Percentiles rank a stretch among this genome's conserved stretches.
Conservation (phyloP, 2,113 vertebrate genomes). For the Aythya baeri region DNA sequence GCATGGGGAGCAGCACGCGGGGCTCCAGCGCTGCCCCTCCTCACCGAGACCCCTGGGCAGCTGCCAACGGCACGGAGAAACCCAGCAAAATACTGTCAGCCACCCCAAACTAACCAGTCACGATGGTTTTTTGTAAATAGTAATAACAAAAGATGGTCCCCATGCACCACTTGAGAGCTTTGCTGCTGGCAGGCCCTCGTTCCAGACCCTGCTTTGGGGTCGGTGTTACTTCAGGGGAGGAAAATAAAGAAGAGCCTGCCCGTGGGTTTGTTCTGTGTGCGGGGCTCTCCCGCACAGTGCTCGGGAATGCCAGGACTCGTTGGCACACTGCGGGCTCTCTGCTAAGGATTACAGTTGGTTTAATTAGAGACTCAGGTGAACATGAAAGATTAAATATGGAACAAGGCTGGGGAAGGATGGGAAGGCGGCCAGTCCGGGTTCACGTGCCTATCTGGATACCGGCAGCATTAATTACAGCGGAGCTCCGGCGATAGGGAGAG, state of each 20-base stretch:
- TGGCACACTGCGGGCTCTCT: neutral
- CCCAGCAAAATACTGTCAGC: neutral
- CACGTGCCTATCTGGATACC: neutral
- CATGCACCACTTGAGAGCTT: neutral
- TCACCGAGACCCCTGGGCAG: neutral
- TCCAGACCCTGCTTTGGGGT: neutral
- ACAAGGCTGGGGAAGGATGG: neutral
- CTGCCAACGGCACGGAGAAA: neutral
- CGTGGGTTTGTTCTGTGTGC: fast-evolving
- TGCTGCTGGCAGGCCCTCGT: fast-evolving
- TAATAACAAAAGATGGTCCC: neutral
- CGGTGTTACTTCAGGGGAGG: fast-evolving
- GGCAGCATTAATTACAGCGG: neutral
- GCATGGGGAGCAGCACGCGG: neutral
- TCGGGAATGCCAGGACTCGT: fast-evolving
- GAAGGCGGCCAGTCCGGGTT: neutral
- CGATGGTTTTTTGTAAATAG: neutral
- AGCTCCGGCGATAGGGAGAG: neutral
- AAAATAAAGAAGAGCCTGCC: neutral
- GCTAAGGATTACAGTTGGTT: neutral
- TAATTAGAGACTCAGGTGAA: neutral
- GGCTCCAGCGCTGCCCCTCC: neutral
- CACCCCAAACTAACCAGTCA: neutral
- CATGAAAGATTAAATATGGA: neutral
- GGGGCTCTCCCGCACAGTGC: fast-evolving